Base-by-base conservation (phyloP, 2,888 invertebrate species). In the Pegoplata infirma region DNA sequence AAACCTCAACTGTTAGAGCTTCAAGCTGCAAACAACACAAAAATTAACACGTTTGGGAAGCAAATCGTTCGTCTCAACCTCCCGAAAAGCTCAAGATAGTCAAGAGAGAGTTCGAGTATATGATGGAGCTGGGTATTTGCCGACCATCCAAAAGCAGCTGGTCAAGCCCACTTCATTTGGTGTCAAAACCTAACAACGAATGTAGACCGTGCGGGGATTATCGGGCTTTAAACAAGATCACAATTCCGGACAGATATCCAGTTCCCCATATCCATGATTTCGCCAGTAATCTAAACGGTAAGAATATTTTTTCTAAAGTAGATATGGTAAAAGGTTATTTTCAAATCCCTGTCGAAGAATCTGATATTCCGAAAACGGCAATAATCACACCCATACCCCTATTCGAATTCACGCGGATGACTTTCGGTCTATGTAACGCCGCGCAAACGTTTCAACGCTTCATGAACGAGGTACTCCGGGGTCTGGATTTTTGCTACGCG, bases 151-250 rank as follows among this genome's bases (percentile, higher is more conserved):
- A n/a, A n/a, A n/a, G n/a, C 25, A 25, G 25, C 25, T 90, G 88
- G 89, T 83, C 89, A 0, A 87, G 84, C 49, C 90, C 88, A 0
- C 79, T 90, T 0, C 86, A 86, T 59, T 69, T 87, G 77, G 84
- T 82, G 7, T 72, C 61, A 7, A 86, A 86, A 68, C 71, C 69
- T 23, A 61, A 81, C 6, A 81, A 80, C 0, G 64, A 69, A 1
- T 86, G 85, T 86, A 55, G 87, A 6, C 83, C 85, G 0, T 86
- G 87, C 53, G 86, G 87, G 0, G 85, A 88, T 46, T 87, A 85
- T 55, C 77, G 86, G 0, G 32, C 19, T 0, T 72, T 88, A 0
- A 89, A 87, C 53, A 66, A 80, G 0, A 59, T 61, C 0, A 89
- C 88, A 0, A 66, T 84, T 0, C 86, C 86, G 0, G 87, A 89